These are phyloP conservation scores for Papilio xuthus DNA, from an alignment of 1,140 invertebrate genomes.

Conservation along the genomic window DNA sequence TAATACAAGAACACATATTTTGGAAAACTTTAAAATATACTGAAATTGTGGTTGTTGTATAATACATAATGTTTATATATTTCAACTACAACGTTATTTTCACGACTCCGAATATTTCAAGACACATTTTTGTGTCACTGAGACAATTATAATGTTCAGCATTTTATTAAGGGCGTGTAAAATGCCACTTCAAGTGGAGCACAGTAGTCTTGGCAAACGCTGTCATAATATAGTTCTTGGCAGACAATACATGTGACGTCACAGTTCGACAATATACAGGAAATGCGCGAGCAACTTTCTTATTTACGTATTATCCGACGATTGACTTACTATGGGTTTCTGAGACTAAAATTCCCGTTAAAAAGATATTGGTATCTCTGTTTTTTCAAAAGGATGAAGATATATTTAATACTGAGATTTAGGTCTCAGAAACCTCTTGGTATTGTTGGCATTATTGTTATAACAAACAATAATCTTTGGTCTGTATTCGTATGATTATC, in stretches of 20 bases:
- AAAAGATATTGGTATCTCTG: no score
- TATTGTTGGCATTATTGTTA: no score
- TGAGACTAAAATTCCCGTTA: no score
- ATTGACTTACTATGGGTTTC: no score
- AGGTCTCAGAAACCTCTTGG: no score
- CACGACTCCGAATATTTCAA: neutral
- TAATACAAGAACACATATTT: no score
- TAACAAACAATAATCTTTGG: no score
- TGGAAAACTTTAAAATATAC: no score
- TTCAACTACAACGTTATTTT: neutral
- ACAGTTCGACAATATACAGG: conserved; percentile 11
- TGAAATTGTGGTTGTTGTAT: no score
- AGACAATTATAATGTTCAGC: conserved; percentile 20
- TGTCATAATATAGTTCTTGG: conserved; percentile 27
- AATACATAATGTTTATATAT: neutral
- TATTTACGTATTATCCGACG: neutral
- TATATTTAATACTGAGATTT: no score
- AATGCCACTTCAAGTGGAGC: conserved; percentile 9
- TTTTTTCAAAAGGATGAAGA: no score
- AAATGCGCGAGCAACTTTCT: neutral
- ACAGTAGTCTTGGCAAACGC: conserved; percentile 3
- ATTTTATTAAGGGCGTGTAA: conserved; percentile 27
- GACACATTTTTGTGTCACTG: conserved; percentile 4
- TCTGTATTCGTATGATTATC: no score
- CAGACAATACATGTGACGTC: conserved; percentile 7